Percentiles rank a stretch among this genome's conserved stretches.
phyloP scores from a whole-genome alignment of 2,888 invertebrate genomes.

The Ophion ellenae region DNA sequence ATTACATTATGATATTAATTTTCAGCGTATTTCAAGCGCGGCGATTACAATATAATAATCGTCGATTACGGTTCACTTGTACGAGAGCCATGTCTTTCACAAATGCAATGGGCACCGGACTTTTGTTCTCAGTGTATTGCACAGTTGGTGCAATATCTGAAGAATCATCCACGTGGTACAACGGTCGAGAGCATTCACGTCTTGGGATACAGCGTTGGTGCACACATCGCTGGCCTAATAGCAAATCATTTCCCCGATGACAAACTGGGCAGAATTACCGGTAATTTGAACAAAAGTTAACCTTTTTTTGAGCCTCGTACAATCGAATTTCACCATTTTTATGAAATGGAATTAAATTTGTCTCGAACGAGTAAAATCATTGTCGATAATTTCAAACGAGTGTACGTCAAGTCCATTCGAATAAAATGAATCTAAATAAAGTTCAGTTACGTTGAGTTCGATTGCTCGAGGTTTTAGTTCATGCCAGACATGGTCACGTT shows the following conservation, averaged over 20 bases:
- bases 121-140: slow-evolving; percentile 89
- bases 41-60: slow-evolving; percentile 93
- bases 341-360: background rate
- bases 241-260: slow-evolving; percentile 91
- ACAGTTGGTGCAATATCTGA: slow-evolving; percentile 91
- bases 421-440: background rate
- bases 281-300: slow-evolving; percentile 80
- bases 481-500: slow-evolving; percentile 13
- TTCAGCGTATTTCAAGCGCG: slow-evolving; percentile 90
- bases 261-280: slow-evolving; percentile 93
- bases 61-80: slow-evolving; percentile 93
- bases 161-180: slow-evolving; percentile 91
- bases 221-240: slow-evolving; percentile 93
- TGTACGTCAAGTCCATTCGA: background rate
- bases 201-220: slow-evolving; percentile 94
- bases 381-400: background rate
- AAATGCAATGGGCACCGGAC: slow-evolving; percentile 85
- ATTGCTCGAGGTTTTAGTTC: background rate
- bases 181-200: slow-evolving; percentile 91
- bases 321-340: background rate
- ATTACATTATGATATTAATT: slow-evolving; percentile 42
- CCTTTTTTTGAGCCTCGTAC: background rate
- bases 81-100: slow-evolving; percentile 92
- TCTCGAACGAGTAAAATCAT: background rate
- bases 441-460: background rate